A percentile compares a stretch with the other conserved stretches of the same genome.
Evolutionary conservation across 2,797 vertebrate genomes (phyloP).

Genomic region (Notamacropus eugenii): DNA sequence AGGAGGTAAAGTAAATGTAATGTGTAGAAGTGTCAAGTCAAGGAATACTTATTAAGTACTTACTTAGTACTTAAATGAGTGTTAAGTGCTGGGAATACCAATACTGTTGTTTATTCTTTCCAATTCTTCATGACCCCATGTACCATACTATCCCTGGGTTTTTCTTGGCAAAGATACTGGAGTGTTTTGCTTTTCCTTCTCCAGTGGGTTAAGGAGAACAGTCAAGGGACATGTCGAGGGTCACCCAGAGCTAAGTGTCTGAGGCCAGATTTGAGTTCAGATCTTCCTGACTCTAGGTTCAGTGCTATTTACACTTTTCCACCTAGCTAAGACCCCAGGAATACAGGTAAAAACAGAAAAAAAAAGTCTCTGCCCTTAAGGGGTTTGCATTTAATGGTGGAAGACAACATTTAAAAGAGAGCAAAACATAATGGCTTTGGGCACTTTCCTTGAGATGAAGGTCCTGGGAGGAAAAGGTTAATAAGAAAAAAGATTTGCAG

Average conservation of each 20-base stretch:
- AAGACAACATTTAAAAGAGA: neutral
- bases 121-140: neutral
- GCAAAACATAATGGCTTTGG: neutral
- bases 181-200: neutral
- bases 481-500: neutral
- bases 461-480: neutral
- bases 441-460: neutral
- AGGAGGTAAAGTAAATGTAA: neutral
- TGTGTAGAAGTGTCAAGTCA: neutral
- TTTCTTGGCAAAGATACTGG: neutral
- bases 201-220: neutral
- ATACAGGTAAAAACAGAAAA: neutral
- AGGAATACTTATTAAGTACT: neutral
- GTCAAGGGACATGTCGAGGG: neutral
- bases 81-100: neutral
- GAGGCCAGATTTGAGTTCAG: neutral
- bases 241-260: neutral
- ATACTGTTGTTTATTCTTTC: neutral
- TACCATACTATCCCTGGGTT: neutral
- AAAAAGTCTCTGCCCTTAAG: neutral
- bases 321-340: neutral
- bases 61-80: neutral
- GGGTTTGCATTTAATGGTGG: neutral
- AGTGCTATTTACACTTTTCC: neutral
- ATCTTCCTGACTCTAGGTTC: neutral